These are phyloP conservation scores for Phalacrocorax pelagicus DNA, from an alignment of 2,113 vertebrate genomes.

Conservation along the genomic window DNA sequence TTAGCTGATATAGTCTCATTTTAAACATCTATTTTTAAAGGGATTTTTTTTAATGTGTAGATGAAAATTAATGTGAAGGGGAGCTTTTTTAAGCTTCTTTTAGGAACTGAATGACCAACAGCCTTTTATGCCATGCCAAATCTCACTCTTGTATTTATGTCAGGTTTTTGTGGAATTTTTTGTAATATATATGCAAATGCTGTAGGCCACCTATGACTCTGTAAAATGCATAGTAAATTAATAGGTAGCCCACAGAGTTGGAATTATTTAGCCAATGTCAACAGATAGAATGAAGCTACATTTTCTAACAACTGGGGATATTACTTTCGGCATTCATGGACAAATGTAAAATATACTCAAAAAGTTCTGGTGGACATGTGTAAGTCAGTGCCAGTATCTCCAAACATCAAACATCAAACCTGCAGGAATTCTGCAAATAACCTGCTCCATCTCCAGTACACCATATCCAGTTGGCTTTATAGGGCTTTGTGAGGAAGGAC, in stretches of 20 bases:
- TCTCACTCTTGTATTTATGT: neutral
- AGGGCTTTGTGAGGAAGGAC: too few relatives aligned
- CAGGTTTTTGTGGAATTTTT: neutral
- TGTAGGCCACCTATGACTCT: neutral
- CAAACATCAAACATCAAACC: too few relatives aligned
- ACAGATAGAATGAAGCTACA: neutral
- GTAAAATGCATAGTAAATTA: neutral
- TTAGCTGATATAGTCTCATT: neutral
- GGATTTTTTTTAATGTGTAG: neutral
- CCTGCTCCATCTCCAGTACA: neutral
- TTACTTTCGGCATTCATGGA: neutral
- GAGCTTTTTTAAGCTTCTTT: neutral
- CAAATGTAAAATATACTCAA: neutral
- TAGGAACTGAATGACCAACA: neutral
- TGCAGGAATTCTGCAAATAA: neutral
- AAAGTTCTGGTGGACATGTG: neutral
- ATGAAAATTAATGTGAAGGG: neutral
- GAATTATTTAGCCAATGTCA: neutral
- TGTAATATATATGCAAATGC: neutral
- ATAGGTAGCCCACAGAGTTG: neutral
- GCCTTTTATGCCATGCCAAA: neutral
- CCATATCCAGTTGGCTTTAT: too few relatives aligned
- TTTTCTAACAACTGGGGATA: neutral
- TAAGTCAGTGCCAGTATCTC: rapidly evolving
- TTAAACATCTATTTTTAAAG: neutral